Evolutionary conservation across 2,888 invertebrate genomes (phyloP), one percentile per base, ranked within the genome.

Genomic region (Drosophila limbata): DNA sequence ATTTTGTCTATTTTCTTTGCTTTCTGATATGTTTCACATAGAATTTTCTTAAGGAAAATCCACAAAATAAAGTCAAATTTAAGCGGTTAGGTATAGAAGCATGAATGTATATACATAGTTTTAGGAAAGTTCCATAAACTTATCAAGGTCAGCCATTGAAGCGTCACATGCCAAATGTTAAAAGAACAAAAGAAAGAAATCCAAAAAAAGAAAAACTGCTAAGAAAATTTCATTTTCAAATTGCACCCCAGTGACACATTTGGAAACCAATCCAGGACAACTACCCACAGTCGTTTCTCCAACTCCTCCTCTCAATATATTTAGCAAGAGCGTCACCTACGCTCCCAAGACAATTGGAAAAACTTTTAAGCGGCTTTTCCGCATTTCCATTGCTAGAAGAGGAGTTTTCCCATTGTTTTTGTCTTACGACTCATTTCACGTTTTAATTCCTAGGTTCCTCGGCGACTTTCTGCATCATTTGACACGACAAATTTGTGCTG

Each of bases 211-310:
- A 25, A 73, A 68, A 73, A 70, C 15, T 71, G 60, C 35, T 73
- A 42, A 40, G 73, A 79, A 81, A 85, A 88, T 85, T 86, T 86
- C 84, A 89, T 89, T 87, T 81, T 79, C 78, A 81, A 90, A 90
- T 90, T 90, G 89, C 83, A 88, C 89, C 89, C 89, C 67, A 81
- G 84, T 86, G 89, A 89, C 88, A 86, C 89, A 90, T 90, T 88
- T 81, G 79, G 68, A 48, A 64, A 50, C 44, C 64, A 66, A 66
- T 51, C 65, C 63, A 64, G 55, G 39, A 66, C 33, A 52, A 44
- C 37, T 40, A 37, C 50, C 31, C 31, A 11, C 59, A 15, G 31
- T 39, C 37, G 25, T 28, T 47, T 1, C 56, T 19, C 19, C 39
- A 10, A 4, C 11, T 21, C 28, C 25, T 6, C 4, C 21, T 11